phyloP scores from a whole-genome alignment of 2,797 vertebrate species.

The Manis pentadactyla region DNA sequence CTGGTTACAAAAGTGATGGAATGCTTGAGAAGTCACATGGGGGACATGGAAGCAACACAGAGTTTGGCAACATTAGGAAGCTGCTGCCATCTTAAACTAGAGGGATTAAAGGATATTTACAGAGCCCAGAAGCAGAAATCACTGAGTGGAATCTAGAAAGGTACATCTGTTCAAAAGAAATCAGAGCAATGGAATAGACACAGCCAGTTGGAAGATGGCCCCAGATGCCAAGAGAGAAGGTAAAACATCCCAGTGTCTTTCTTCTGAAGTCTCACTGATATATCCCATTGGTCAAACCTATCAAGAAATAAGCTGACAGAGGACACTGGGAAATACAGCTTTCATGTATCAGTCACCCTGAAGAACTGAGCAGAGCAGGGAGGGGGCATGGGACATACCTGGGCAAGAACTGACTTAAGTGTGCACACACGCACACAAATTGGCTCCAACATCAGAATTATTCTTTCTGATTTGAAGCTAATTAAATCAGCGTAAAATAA shows the following conservation, averaged over 20 bases:
- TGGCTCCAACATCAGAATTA: background rate
- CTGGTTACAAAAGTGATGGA: background rate
- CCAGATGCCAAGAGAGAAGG: background rate
- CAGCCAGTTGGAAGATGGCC: background rate
- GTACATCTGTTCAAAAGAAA: background rate
- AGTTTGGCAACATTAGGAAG: background rate
- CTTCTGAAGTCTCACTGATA: background rate
- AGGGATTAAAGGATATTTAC: background rate
- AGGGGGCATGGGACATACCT: background rate
- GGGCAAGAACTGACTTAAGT: background rate
- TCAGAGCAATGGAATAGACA: background rate
- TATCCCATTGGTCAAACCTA: background rate
- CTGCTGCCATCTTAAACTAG: background rate
- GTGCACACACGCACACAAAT: background rate
- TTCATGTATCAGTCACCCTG: background rate
- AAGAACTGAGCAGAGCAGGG: background rate
- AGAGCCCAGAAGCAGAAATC: background rate
- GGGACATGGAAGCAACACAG: background rate
- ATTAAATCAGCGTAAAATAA: conserved; percentile 10
- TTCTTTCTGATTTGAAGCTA: conserved; percentile 27
- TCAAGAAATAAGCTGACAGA: background rate
- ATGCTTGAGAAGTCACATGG: background rate
- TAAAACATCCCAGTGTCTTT: background rate
- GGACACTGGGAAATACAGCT: background rate
- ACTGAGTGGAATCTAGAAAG: background rate